Base-by-base conservation (phyloP, 2,113 vertebrate genomes). In the Oceanites oceanicus region DNA sequence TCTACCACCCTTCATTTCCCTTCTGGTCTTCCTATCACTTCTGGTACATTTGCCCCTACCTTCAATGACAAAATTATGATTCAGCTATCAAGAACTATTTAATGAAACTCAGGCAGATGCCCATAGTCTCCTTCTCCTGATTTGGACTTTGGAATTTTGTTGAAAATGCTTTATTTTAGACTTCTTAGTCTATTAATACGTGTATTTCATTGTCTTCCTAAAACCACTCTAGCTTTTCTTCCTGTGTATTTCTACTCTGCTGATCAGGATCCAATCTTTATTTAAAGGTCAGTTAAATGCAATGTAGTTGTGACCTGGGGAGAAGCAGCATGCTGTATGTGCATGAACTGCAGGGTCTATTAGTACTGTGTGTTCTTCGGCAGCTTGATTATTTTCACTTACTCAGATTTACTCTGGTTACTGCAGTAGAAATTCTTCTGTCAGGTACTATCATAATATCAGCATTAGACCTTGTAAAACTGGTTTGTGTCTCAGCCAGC, bases 1-100 rank as follows among this genome's bases (percentile, higher is more conserved):
- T 97, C 84, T 94, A n/a, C 66, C 47, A 65, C 77, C 85, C 81
- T 88, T 89, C 94, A 90, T 96, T 95, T 97, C 93, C 85, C 83
- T 92, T 89, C 89, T 47, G 77, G 80, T 36, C 21, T 86, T 58
- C 59, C 44, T 61, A 56, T 92, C 34, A 53, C 76, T 96, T 97
- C 94, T 85, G 79, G 90, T 74, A 76, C 92, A 88, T 92, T 90
- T 97, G 75, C 61, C 63, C 49, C 55, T 84, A 23, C 62, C 36
- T 94, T 73, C 72, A 78, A 40, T 86, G 90, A 47, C 73, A 68
- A 80, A 70, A 93, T 53, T 83, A 47, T 66, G 77, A 73, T 52
- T 92, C 63, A 73, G 40, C 52, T 80, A 58, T 62, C 44, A 73
- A 70, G 58, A 94, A n/a, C 30, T 32, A 53, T 42, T 71, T 45